Evolutionary conservation across 92 coral and sea anemone genomes (phyloP), one percentile per base, ranked within the genome.

Genomic region (Siderastrea radians): DNA sequence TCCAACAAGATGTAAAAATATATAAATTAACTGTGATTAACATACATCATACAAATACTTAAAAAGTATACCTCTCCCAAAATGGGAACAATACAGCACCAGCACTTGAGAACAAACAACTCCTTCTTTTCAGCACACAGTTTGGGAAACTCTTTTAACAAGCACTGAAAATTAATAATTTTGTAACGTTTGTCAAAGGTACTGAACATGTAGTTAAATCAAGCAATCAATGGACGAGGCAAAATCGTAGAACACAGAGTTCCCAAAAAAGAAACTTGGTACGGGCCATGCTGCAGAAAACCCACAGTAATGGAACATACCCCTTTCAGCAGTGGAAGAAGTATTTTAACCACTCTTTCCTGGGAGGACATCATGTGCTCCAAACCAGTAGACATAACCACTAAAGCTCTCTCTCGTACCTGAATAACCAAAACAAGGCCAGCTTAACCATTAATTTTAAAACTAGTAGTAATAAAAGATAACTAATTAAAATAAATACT

Each of bases 361-460:
- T 86, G 89, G 54, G 93, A 87, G 14, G 91, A 82, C 58, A 95
- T 53, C 80, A 98, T 79, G 74, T 84, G 86, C 66, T 96, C 89
- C 46, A 98, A 84, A 11, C 98, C 95, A 72, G 92, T 53, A 65
- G 91, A 83, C 45, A 98, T 44, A 26, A 94, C 94, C 47, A 83
- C 78, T 78, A 92, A 91, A 50, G 98, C 97, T 81, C 93, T 95
- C 53, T 98, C 99, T 52, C 98, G 98, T 1, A 98, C 94, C 99
- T 97, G 92, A 14, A 49, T 4, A 68, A 43, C 13, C 53, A 49
- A 73, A 57, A 10, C n/a, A 73, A 57, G 5, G 1, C 1, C 8
- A 48, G 61, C 2, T 1, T 8, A 5, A 3, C 26, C 3, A 67
- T 0, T 2, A 61, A 61, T 46, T 5, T 10, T 13, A 53, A 45